These are phyloP conservation scores for Leucoraja erinaceus DNA, from an alignment of 2,113 vertebrate genomes.

Conservation along the genomic window DNA sequence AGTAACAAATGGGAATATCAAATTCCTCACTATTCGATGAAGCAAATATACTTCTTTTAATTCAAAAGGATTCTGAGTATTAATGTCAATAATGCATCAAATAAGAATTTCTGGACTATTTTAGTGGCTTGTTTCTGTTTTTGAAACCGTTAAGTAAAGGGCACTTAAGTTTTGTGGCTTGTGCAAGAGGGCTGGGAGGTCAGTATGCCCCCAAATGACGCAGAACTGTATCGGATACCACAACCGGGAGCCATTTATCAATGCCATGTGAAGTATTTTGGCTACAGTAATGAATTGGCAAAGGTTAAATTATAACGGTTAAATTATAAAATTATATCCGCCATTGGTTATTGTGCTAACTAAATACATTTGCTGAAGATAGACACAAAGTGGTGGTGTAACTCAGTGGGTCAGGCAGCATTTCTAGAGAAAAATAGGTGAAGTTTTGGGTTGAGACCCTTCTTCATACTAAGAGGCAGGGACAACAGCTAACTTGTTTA, in stretches of 20 bases:
- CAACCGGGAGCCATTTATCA: not conserved
- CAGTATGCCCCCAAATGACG: not conserved
- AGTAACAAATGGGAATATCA: not conserved
- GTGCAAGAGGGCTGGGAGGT: not conserved
- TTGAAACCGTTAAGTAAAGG: not conserved
- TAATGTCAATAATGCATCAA: not conserved
- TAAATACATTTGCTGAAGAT: not conserved
- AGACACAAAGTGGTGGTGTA: too few relatives aligned
- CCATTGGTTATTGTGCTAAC: not conserved
- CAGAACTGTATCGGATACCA: not conserved
- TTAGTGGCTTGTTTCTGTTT: not conserved
- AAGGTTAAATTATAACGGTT: not conserved
- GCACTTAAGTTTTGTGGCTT: not conserved
- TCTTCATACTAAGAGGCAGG: too few relatives aligned
- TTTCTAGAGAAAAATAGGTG: too few relatives aligned
- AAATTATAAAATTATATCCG: not conserved
- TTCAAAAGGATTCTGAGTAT: not conserved
- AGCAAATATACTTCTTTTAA: not conserved
- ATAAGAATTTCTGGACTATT: not conserved
- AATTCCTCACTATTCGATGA: not conserved
- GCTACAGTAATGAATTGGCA: not conserved
- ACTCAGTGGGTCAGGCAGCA: too few relatives aligned
- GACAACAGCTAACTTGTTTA: not conserved
- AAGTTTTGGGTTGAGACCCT: too few relatives aligned
- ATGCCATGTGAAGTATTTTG: not conserved